A percentile compares a stretch with the other conserved stretches of the same genome.
Conservation (phyloP, 2,888 invertebrate species). For the Chloroclysta siterata region DNA sequence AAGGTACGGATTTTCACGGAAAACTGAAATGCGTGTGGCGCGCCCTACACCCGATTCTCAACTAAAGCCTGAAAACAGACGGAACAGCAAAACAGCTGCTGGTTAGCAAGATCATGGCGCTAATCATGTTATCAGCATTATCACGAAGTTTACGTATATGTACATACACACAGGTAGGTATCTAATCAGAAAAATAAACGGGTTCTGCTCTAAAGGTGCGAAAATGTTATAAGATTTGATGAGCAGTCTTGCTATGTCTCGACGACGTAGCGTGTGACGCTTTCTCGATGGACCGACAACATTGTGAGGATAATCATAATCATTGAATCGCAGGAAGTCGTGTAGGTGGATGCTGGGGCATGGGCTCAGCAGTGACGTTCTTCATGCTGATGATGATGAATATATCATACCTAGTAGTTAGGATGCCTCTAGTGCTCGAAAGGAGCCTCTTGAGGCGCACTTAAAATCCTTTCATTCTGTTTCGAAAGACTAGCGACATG, state of each 20-base stretch:
- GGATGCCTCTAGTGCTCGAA: too few relatives aligned
- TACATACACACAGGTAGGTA: slow-evolving; percentile 18
- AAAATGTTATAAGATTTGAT: background rate
- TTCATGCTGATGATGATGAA: too few relatives aligned
- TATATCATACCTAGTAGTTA: too few relatives aligned
- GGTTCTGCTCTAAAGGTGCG: background rate
- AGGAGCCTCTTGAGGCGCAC: too few relatives aligned
- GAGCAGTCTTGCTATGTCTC: background rate
- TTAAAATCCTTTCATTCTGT: too few relatives aligned
- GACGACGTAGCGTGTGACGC: too few relatives aligned
- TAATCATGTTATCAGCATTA: slow-evolving; percentile 44
- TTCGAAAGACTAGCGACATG: too few relatives aligned
- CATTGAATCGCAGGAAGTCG: too few relatives aligned
- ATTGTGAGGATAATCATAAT: too few relatives aligned
- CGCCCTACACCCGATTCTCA: slow-evolving; percentile 49
- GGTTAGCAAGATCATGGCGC: slow-evolving; percentile 40
- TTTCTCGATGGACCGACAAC: background rate
- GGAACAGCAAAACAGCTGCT: slow-evolving; percentile 33
- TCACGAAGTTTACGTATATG: slow-evolving; percentile 27
- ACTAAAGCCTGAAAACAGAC: slow-evolving; percentile 66
- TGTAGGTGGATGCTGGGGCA: too few relatives aligned
- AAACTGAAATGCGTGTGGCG: slow-evolving; percentile 54
- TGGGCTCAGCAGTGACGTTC: too few relatives aligned
- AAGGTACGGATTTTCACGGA: slow-evolving; percentile 47
- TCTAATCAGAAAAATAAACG: slow-evolving; percentile 36